Evolutionary conservation across 2,797 vertebrate genomes (phyloP).

Genomic region (Pipistrellus pipistrellus): DNA sequence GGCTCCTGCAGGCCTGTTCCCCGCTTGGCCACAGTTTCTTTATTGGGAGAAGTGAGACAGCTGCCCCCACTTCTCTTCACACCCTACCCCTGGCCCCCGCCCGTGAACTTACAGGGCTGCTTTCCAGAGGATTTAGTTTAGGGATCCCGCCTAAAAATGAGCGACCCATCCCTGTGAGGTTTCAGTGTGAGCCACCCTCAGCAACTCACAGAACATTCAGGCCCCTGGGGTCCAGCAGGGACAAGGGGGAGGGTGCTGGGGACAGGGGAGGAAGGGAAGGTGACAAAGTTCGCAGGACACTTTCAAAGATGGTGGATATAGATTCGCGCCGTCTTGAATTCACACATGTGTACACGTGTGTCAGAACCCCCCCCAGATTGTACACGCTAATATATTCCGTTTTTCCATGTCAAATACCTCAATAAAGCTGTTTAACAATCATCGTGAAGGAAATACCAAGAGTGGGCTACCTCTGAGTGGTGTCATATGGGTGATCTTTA

Average conservation of each 20-base stretch:
- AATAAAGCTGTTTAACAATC: neutral
- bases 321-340: neutral
- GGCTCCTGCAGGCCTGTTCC: neutral
- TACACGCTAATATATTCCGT: accelerated
- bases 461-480: neutral
- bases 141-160: accelerated
- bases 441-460: accelerated
- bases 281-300: neutral
- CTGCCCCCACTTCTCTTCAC: no score
- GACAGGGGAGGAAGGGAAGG: neutral
- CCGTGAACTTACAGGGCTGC: neutral
- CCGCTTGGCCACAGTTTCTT: neutral
- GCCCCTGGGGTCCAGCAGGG: neutral
- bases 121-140: neutral
- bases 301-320: neutral
- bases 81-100: no score
- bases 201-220: neutral
- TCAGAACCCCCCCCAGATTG: neutral
- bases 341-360: accelerated
- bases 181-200: neutral
- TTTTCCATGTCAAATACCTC: accelerated
- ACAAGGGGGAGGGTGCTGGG: neutral
- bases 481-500: neutral
- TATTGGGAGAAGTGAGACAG: neutral
- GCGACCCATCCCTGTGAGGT: accelerated